Base-by-base conservation (phyloP, 2,113 vertebrate genomes). In the Ifrita kowaldi region DNA sequence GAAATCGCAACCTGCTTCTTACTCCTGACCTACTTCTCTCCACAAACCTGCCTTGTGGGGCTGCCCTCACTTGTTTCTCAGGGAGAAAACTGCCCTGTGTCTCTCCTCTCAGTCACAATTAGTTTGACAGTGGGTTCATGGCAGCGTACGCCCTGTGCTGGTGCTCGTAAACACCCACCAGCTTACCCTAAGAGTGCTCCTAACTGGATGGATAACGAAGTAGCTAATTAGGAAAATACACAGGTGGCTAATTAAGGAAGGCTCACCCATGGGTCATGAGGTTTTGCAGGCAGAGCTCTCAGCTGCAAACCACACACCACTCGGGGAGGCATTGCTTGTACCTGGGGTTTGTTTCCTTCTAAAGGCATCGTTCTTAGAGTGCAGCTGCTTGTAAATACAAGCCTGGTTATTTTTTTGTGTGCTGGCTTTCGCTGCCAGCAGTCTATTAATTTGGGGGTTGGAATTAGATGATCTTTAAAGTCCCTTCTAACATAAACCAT, bases 11-110 rank as follows among this genome's bases (percentile, higher is more conserved):
- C 1, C 26, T 0, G 0, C 10, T 75, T 78, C 88, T 75, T 84
- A 16, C 76, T 94, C 65, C 32, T 96, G 96, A 97, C 96, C 96
- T 95, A 96, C 53, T 96, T 96, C 75, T 96, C 87, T 74, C 23
- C 27, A 27, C 22, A 60, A 75, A 63, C 47, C 8, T 42, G 33
- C 22, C 44, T 5, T 0, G 0, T 16, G 76, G 67, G 67, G 50
- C 63, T 73, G 57, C 69, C 23, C 35, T 73, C 15, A 0, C 70
- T 91, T 27, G 42, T 62, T 74, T 55, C n/a, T 24, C 1, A 4
- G n/a, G 42, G 68, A 85, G 55, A 84, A 91, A 88, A 65, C 18
- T 1, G 26, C 23, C 12, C 27, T 28, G 1, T 4, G 1, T 46
- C 24, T 80, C 39, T 75, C 24, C 52, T 35, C 62, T 27, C 26